These are phyloP conservation scores for Dinoponera quadriceps DNA, from an alignment of 1,140 invertebrate species.

Conservation along the genomic window DNA sequence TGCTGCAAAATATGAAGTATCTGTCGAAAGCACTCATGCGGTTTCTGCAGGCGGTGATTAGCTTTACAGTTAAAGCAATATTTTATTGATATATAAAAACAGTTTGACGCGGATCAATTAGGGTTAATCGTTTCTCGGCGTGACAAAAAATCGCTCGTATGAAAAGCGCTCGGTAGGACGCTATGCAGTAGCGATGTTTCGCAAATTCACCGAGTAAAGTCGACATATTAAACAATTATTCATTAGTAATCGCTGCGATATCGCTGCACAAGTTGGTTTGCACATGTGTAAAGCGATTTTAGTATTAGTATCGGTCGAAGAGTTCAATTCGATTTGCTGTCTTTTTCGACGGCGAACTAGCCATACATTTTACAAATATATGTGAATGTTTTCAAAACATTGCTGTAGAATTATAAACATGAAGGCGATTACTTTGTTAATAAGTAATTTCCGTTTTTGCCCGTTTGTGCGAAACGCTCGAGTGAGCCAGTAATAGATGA, in stretches of 20 bases:
- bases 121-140: not conserved
- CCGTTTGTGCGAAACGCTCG: too few species aligned
- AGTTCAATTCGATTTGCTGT: too few species aligned
- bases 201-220: not conserved
- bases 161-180: not conserved
- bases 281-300: too few species aligned
- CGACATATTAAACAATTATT: not conserved
- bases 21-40: not conserved
- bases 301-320: too few species aligned
- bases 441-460: too few species aligned
- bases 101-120: not conserved
- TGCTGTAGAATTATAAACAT: too few species aligned
- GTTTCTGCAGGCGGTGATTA: not conserved
- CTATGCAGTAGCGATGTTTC: not conserved
- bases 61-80: slow-evolving; percentile 19
- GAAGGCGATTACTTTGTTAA: too few species aligned
- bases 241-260: not conserved
- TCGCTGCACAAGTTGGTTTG: not conserved
- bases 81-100: slow-evolving; percentile 19
- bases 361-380: too few species aligned
- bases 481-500: too few species aligned
- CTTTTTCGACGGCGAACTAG: too few species aligned
- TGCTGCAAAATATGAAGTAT: not conserved
- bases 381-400: too few species aligned
- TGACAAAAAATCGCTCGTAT: not conserved